Percentiles rank a stretch among this genome's conserved stretches.
These are phyloP conservation scores for Spea multiplicata DNA, from an alignment of 2,113 vertebrate species.

Conservation along the genomic window DNA sequence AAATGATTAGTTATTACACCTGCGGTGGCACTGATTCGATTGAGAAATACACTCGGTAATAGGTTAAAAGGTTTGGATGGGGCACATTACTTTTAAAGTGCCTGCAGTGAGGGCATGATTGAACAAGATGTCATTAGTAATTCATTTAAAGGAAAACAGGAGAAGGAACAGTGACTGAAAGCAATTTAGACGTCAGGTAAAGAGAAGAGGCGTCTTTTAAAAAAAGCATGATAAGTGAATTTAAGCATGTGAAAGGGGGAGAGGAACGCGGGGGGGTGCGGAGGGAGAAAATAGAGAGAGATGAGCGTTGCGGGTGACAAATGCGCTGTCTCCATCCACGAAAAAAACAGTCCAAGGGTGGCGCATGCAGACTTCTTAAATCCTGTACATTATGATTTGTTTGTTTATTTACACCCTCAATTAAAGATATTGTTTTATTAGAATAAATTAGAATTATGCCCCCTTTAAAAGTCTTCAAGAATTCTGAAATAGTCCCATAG, in stretches of 20 bases:
- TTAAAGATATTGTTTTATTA: too few species aligned
- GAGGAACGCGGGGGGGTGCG: slow-evolving; percentile 55
- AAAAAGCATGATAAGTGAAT: slow-evolving; percentile 82
- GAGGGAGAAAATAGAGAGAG: not conserved
- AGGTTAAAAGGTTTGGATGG: slow-evolving; percentile 99
- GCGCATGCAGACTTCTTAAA: too few species aligned
- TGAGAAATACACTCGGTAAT: slow-evolving; percentile 99
- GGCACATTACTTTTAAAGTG: slow-evolving; percentile 95
- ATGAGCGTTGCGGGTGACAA: not conserved
- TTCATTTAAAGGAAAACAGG: slow-evolving; percentile 97
- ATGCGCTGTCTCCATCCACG: too few species aligned
- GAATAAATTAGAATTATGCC: too few species aligned
- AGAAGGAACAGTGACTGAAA: slow-evolving; percentile 91
- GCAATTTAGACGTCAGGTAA: slow-evolving; percentile 90
- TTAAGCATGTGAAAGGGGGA: slow-evolving; percentile 53
- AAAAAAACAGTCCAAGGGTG: too few species aligned
- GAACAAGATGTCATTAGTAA: slow-evolving; percentile 95
- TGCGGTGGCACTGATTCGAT: slow-evolving; percentile 99
- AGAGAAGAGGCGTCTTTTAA: slow-evolving; percentile 78
- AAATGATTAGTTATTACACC: slow-evolving; percentile 99
- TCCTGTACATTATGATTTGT: too few species aligned
- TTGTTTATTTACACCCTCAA: too few species aligned
- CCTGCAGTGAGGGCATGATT: slow-evolving; percentile 97
- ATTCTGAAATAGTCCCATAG: too few species aligned
- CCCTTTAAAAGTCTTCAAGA: too few species aligned